Base-by-base conservation (phyloP, 2,888 invertebrate species). In the Liopterus haemorrhoidalis region DNA sequence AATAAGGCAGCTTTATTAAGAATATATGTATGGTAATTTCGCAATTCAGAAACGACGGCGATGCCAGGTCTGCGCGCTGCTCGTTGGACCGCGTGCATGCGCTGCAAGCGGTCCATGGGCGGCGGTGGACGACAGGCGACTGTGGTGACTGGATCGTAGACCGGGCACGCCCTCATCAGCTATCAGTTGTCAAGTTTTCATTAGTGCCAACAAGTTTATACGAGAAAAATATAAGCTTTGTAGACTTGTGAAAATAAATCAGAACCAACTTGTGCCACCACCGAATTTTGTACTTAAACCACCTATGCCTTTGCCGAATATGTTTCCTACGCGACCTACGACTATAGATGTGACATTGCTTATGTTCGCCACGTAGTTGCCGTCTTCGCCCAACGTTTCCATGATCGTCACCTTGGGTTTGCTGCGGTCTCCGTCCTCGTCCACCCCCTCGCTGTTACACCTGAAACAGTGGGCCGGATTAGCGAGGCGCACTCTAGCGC, bases 271-370 rank as follows among this genome's bases (percentile, higher is more conserved):
- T 46, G 79, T 76, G 53, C 87, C 84, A 56, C 87, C 85, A 52
- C 90, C 89, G 54, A 91, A 77, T 71, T 90, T 90, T 59, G 87
- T 86, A 62, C 90, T 86, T 61, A 92, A 76, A 63, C 91, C 90
- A 54, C 91, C 91, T 59, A 92, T 83, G 55, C 91, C 87, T 65
- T 90, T 88, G 40, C 91, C 91, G 59, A 91, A 84, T 67, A 91
- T 84, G 70, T 87, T 89, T 58, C 90, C 89, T 60, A 92, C 83
- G 70, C 87, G 76, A 42, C 90, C 91, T 52, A 88, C 89, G 53
- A 90, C 86, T 61, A 88, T 85, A 53, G 85, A 85, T 25, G 87
- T 84, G 16, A 87, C 85, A 61, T 83, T 84, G 54, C 81, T 81
- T 50, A 85, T 74, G 64, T 87, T 88, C 25, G 82, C 81, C 15